Base-by-base conservation (phyloP, 1,140 invertebrate species). In the Tachypleus tridentatus region DNA sequence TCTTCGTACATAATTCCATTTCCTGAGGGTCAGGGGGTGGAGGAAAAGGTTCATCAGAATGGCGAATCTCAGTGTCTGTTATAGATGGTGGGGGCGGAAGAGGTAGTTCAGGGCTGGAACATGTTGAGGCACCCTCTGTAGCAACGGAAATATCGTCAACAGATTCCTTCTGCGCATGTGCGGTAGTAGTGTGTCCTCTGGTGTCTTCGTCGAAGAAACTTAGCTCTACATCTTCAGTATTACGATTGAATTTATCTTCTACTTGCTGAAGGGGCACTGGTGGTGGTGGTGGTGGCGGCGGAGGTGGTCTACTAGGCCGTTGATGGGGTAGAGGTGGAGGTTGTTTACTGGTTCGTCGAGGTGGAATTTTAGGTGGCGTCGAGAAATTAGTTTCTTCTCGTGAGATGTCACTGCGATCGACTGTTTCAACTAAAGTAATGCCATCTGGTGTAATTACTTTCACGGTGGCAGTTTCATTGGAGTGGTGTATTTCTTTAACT, bases 41-140 rank as follows among this genome's bases (percentile, higher is more conserved):
- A 5, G 73, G 73, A 29, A 74, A 61, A 3, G 73, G 73, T 48
- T 74, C 73, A 61, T 74, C 72, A 57, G 57, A 67, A 56, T 69
- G 54, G 7, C 70, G 53, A 7, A 68, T 67, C 62, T 69, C 69
- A 4, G 51, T 68, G 10, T 70, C 67, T 9, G 62, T 54, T 29
- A 29, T 29, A 51, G 51, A 56, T 11, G 64, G 60, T 9, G 66
- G 61, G 4, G 64, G 61, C 7, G 65, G 60, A 52, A 67, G 60
- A 29, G 65, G 64, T 49, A 70, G 60, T 9, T 70, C 69, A 9
- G 60, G 62, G 65, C 68, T 69, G 58, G 70, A 54, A 50, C 68
- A 66, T 11, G 58, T n/a, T 6, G 61, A 52, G 9, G 51, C 10
- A 51, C 29, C 29, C 29, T 29, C 51, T 11, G 7, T 61, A 9